A percentile compares a stretch with the other conserved stretches of the same genome.
phyloP scores from a whole-genome alignment of 2,113 vertebrate genomes.

The Callaeas wilsoni region DNA sequence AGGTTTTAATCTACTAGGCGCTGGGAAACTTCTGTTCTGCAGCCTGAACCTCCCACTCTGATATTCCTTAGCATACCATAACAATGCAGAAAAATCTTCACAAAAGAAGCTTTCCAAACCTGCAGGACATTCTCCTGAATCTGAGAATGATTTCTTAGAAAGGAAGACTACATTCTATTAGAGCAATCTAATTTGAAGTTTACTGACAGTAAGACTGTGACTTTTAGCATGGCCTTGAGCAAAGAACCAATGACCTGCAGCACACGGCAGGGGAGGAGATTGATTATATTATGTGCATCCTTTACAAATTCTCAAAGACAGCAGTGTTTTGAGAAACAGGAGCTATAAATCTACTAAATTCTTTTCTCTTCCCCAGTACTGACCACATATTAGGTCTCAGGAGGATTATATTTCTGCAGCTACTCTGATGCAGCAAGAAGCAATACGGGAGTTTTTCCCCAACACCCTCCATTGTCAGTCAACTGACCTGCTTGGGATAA shows the following conservation, averaged over 20 bases:
- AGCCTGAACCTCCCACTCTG: neutral
- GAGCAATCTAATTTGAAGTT: neutral
- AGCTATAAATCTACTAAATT: neutral
- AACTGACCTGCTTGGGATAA: neutral
- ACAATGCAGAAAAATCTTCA: neutral
- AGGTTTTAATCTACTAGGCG: neutral
- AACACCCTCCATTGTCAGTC: accelerated
- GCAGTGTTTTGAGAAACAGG: neutral
- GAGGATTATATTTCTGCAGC: neutral
- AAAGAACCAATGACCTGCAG: neutral
- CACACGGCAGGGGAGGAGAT: neutral
- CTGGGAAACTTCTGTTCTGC: neutral
- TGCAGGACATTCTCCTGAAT: neutral
- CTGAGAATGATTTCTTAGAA: neutral
- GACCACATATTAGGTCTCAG: neutral
- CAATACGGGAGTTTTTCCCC: neutral
- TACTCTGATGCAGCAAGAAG: neutral
- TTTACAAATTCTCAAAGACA: neutral
- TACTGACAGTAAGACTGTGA: neutral
- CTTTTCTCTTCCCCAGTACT: neutral
- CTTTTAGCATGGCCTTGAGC: neutral
- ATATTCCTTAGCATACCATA: neutral
- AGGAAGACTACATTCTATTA: neutral
- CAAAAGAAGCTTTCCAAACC: neutral
- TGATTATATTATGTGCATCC: neutral